Evolutionary conservation across 2,113 vertebrate genomes (phyloP).

Genomic region (Pterocles gutturalis): DNA sequence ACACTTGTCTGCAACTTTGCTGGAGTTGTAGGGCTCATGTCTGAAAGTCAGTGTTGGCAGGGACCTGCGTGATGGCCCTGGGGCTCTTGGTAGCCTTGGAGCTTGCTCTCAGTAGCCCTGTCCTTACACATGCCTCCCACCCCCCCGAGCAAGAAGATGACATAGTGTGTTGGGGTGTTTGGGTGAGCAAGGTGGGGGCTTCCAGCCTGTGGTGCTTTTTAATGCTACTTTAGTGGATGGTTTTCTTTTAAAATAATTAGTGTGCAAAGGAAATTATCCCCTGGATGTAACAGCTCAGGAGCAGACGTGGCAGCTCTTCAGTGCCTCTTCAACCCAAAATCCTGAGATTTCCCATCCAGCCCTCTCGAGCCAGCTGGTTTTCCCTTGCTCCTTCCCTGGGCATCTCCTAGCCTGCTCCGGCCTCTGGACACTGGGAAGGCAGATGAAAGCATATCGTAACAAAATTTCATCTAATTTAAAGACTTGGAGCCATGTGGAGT

Average conservation of each 20-base stretch:
- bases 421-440: not conserved
- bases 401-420: too few species aligned
- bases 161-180: fast-evolving
- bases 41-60: not conserved
- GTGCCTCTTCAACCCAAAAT: not conserved
- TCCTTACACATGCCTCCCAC: too few species aligned
- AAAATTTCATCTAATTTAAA: not conserved
- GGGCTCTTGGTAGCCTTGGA: not conserved
- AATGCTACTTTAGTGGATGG: fast-evolving
- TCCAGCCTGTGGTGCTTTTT: not conserved
- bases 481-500: not conserved
- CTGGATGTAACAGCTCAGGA: not conserved
- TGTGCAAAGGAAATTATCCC: not conserved
- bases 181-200: fast-evolving
- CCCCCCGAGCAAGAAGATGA: not conserved
- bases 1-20: not conserved
- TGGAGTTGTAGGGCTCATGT: not conserved
- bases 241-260: not conserved
- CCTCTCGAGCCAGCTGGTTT: not conserved
- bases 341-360: not conserved
- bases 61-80: fast-evolving
- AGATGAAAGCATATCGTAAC: fast-evolving
- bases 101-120: not conserved
- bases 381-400: not conserved
- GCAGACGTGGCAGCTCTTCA: not conserved